Conservation (phyloP, 2,888 invertebrate genomes). For the Monoplex corrugatus region DNA sequence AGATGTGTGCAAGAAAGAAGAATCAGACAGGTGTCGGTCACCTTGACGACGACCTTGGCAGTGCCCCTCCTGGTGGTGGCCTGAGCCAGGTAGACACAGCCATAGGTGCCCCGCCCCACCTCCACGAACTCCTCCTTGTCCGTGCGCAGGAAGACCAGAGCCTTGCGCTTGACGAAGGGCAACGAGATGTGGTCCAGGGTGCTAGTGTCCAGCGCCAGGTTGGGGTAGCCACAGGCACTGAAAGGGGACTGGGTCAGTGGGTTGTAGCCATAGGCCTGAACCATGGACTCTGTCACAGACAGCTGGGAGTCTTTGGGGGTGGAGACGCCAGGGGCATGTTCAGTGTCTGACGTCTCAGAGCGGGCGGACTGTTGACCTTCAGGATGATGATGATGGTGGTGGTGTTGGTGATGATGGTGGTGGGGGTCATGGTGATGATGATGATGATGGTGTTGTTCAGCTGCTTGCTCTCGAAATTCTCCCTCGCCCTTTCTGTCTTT, state of each 20-base stretch:
- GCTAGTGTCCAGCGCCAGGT: constrained; percentile 38
- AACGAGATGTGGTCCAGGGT: constrained; percentile 58
- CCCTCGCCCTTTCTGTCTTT: not conserved
- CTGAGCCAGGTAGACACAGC: constrained; percentile 55
- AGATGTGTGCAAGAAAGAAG: no score
- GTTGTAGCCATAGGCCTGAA: constrained; percentile 50
- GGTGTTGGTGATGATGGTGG: not conserved
- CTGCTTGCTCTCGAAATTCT: not conserved
- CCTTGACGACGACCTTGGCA: constrained; percentile 47
- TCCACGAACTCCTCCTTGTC: constrained; percentile 58
- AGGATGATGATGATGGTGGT: not conserved
- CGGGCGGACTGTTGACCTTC: not conserved
- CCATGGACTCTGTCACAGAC: constrained; percentile 40
- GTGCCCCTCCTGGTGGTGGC: constrained; percentile 40
- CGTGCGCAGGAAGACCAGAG: constrained; percentile 52
- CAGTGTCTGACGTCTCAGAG: not conserved
- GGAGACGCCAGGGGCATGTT: not conserved
- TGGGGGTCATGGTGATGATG: not conserved
- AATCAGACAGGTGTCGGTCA: no score
- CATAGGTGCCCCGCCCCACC: constrained; percentile 59
- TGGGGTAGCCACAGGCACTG: constrained; percentile 35
- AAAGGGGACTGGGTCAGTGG: constrained; percentile 44
- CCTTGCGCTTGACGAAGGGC: constrained; percentile 53
- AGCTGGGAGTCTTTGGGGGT: not conserved
- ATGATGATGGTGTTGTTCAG: not conserved